A percentile compares a stretch with the other conserved stretches of the same genome.
These are phyloP conservation scores for Pandemis cinnamomeana DNA, from an alignment of 2,888 invertebrate genomes.

Conservation along the genomic window DNA sequence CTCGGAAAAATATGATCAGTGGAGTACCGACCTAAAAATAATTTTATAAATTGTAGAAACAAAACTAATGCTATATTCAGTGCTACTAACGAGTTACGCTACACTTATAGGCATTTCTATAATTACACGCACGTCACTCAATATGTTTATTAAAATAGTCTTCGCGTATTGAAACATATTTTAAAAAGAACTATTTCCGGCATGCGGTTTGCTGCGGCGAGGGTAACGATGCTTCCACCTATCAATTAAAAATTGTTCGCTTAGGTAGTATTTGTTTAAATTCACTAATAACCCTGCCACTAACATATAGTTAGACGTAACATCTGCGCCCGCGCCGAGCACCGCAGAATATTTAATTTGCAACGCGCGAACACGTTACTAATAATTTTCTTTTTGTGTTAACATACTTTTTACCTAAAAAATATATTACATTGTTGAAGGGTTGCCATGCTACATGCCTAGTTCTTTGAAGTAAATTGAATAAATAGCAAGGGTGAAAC, in stretches of 20 bases:
- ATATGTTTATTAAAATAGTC: slow-evolving; percentile 8
- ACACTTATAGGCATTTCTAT: not conserved
- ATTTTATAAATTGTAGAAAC: no score
- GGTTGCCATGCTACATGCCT: not conserved
- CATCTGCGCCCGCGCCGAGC: slow-evolving; percentile 71
- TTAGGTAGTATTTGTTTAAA: slow-evolving; percentile 81
- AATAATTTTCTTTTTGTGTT: slow-evolving; percentile 71
- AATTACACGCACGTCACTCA: not conserved
- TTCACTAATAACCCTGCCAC: slow-evolving; percentile 78
- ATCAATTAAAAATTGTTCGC: slow-evolving; percentile 78
- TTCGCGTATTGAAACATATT: slow-evolving; percentile 8
- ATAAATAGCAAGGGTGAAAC: not conserved
- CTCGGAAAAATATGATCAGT: no score
- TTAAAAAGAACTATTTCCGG: slow-evolving; percentile 36
- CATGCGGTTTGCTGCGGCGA: slow-evolving; percentile 44
- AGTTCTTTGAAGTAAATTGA: not conserved
- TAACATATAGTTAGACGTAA: slow-evolving; percentile 76
- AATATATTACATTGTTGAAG: slow-evolving; percentile 36
- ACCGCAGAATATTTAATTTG: slow-evolving; percentile 70
- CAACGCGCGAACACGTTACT: slow-evolving; percentile 57
- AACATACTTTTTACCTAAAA: slow-evolving; percentile 58
- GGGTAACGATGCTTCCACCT: slow-evolving; percentile 55
- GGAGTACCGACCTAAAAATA: no score
- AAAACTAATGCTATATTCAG: not conserved
- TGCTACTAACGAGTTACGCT: not conserved